Conservation (phyloP, 2,888 invertebrate genomes). For the Drosophila dives region DNA sequence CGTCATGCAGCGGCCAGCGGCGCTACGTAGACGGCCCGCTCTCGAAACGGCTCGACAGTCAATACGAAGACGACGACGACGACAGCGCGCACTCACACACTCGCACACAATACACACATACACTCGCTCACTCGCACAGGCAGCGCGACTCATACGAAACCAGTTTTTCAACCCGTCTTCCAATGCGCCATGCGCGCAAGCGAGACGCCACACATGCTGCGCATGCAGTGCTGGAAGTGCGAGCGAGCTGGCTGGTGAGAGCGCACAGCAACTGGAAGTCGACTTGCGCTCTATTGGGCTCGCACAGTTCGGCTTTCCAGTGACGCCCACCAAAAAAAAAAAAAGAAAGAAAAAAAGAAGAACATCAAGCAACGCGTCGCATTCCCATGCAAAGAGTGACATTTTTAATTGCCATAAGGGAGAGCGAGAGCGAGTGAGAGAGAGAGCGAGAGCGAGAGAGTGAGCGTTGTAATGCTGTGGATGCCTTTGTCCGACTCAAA, state of each 20-base stretch:
- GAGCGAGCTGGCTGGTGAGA: conserved; percentile 50
- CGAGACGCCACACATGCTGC: conserved; percentile 36
- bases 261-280: conserved; percentile 64
- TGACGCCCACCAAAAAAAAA: conserved; percentile 76
- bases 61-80: conserved; percentile 25
- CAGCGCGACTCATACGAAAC: conserved; percentile 49
- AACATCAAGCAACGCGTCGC: neutral
- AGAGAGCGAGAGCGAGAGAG: conserved; percentile 57
- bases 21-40: conserved; percentile 80
- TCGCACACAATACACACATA: conserved; percentile 9
- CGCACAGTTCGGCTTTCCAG: conserved; percentile 66
- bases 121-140: conserved; percentile 16
- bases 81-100: conserved; percentile 23
- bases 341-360: neutral
- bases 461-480: conserved; percentile 31
- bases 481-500: conserved; percentile 19
- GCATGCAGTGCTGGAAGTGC: conserved; percentile 4
- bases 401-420: conserved; percentile 77
- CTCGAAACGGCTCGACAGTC: conserved; percentile 43
- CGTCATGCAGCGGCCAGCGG: conserved; percentile 83
- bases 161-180: conserved; percentile 72
- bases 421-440: conserved; percentile 59
- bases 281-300: conserved; percentile 80
- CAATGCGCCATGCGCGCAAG: conserved; percentile 46
- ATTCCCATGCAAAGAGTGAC: conserved; percentile 80